These are phyloP conservation scores for Alosa alosa DNA, from an alignment of 2,113 vertebrate genomes.

Conservation along the genomic window DNA sequence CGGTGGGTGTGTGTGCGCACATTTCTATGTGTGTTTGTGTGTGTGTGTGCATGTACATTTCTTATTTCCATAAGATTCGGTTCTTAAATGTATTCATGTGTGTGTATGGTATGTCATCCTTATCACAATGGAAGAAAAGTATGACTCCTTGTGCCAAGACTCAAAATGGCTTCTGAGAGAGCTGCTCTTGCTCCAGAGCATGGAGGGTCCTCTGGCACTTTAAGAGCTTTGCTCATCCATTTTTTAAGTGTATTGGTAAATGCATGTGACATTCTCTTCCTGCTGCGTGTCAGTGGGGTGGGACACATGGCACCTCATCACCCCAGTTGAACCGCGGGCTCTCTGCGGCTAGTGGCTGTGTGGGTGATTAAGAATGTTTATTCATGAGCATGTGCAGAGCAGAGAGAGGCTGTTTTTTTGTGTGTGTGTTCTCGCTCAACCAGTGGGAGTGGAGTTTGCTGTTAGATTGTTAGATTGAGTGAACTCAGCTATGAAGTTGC, in stretches of 20 bases:
- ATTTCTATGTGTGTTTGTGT: not conserved
- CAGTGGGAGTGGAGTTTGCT: not conserved
- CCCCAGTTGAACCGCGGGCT: too few species aligned
- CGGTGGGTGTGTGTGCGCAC: too few species aligned
- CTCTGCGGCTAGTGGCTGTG: not conserved
- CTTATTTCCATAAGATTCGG: too few species aligned
- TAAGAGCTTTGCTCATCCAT: slow-evolving; percentile 62
- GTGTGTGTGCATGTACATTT: too few species aligned
- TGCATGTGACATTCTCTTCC: slow-evolving; percentile 38
- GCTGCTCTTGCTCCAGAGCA: not conserved
- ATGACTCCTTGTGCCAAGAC: not conserved
- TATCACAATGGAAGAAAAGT: slow-evolving; percentile 32
- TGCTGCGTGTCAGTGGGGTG: slow-evolving; percentile 27
- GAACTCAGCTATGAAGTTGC: slow-evolving; percentile 3
- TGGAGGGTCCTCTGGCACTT: not conserved
- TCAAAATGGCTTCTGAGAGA: not conserved
- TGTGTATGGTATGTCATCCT: slow-evolving; percentile 27
- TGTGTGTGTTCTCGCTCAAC: too few species aligned
- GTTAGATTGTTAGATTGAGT: not conserved
- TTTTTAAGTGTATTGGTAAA: slow-evolving; percentile 62
- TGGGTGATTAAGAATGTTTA: not conserved
- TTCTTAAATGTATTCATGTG: not conserved
- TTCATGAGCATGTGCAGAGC: not conserved
- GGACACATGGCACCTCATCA: not conserved
- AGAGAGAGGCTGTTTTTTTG: not conserved